These are phyloP conservation scores for Xenentodon cancila DNA, from an alignment of 2,797 vertebrate genomes.

Conservation along the genomic window DNA sequence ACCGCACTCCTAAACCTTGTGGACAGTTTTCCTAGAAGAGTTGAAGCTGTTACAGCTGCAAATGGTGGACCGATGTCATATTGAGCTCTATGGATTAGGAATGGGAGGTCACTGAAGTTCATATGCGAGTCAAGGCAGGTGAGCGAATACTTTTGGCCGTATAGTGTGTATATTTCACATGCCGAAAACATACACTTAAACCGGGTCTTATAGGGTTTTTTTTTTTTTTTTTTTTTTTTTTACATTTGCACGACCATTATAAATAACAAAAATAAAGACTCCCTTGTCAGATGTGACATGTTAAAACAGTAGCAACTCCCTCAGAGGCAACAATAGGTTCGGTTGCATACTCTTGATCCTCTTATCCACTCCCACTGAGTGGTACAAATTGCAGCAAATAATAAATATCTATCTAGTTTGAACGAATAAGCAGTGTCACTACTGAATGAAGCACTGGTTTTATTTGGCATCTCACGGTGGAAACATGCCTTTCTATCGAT, in stretches of 20 bases:
- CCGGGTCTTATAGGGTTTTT: background rate
- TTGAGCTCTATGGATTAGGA: too few relatives aligned
- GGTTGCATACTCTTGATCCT: constrained; percentile 71
- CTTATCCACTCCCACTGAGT: constrained; percentile 70
- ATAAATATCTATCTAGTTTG: constrained; percentile 59
- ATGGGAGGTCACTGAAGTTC: too few relatives aligned
- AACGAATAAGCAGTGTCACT: constrained; percentile 60
- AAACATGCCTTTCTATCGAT: constrained; percentile 65
- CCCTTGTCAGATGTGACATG: constrained; percentile 13
- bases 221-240: too few relatives aligned
- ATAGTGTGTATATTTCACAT: constrained; percentile 1
- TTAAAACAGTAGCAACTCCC: constrained; percentile 68
- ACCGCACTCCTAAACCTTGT: too few relatives aligned
- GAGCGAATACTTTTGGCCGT: too few relatives aligned
- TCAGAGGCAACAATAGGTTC: constrained; percentile 67
- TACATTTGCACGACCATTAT: too few relatives aligned
- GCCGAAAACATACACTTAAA: constrained; percentile 53
- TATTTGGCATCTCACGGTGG: constrained; percentile 57
- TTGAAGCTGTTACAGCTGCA: too few relatives aligned
- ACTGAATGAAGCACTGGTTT: constrained; percentile 59
- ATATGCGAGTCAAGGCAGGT: too few relatives aligned
- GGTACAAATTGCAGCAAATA: constrained; percentile 53
- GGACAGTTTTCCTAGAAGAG: too few relatives aligned
- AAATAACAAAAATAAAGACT: too few relatives aligned
- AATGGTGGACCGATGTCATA: too few relatives aligned